A percentile compares a stretch with the other conserved stretches of the same genome.
These are phyloP conservation scores for Ruditapes philippinarum DNA, from an alignment of 1,140 invertebrate genomes.

Conservation along the genomic window DNA sequence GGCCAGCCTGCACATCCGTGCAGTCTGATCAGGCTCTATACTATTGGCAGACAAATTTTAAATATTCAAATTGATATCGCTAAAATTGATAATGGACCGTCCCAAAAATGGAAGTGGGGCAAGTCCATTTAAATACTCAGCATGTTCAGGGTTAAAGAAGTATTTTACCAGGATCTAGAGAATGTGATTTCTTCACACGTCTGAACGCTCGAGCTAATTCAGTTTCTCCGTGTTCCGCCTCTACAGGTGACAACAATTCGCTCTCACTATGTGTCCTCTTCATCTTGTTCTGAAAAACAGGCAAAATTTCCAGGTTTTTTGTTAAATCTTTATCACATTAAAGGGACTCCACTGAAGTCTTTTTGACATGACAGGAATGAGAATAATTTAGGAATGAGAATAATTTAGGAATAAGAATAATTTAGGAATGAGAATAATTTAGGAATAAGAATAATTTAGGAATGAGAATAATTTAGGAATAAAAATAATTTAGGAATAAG, in stretches of 20 bases:
- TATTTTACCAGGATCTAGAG: conserved; percentile 25
- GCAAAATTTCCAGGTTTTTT: not conserved
- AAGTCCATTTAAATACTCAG: not conserved
- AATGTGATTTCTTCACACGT: conserved; percentile 32
- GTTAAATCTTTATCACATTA: too few relatives aligned
- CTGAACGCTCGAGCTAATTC: conserved; percentile 30
- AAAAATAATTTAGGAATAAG: too few relatives aligned
- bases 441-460: too few relatives aligned
- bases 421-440: too few relatives aligned
- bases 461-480: too few relatives aligned
- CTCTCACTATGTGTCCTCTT: conserved; percentile 62
- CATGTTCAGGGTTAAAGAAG: not conserved
- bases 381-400: too few relatives aligned
- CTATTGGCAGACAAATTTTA: not conserved
- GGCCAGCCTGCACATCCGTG: not conserved
- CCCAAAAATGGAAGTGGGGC: too few relatives aligned
- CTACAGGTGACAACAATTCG: conserved; percentile 57
- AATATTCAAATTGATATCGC: too few relatives aligned
- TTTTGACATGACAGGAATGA: too few relatives aligned
- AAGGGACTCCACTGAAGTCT: too few relatives aligned
- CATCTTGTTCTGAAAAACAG: conserved; percentile 64
- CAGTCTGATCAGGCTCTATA: not conserved
- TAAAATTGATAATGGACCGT: too few relatives aligned
- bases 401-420: too few relatives aligned
- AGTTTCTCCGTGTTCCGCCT: not conserved